Conservation (phyloP, 2,113 vertebrate species). For the Azemiops feae region DNA sequence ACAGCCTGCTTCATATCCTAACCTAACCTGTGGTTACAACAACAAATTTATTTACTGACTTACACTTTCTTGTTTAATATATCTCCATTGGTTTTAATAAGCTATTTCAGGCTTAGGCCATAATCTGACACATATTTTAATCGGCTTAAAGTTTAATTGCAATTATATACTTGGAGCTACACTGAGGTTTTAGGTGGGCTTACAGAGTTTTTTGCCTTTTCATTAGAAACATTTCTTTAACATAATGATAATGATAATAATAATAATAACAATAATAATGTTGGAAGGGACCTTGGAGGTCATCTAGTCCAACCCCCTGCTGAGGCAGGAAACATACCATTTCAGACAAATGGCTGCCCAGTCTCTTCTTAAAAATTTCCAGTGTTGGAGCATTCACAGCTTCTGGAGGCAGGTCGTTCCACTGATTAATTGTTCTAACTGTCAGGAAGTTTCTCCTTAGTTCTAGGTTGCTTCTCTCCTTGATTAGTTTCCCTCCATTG, state of each 20-base stretch:
- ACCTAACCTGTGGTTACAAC: background rate
- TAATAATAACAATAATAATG: too few relatives aligned
- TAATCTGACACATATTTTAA: constrained; percentile 9
- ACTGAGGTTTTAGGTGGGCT: background rate
- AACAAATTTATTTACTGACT: background rate
- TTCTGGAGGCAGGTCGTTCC: too few relatives aligned
- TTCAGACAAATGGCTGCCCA: too few relatives aligned
- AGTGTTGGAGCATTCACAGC: too few relatives aligned
- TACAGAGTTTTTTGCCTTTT: background rate
- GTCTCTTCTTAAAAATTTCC: too few relatives aligned
- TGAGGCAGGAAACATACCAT: too few relatives aligned
- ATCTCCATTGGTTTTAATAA: background rate
- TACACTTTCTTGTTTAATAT: background rate
- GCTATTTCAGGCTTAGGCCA: background rate
- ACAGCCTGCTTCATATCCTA: background rate
- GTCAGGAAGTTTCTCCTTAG: too few relatives aligned
- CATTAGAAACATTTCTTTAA: background rate
- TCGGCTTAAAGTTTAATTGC: constrained; percentile 3
- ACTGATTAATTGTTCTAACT: too few relatives aligned
- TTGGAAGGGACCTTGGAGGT: too few relatives aligned
- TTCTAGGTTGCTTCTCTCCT: too few relatives aligned
- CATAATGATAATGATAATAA: background rate
- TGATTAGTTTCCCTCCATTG: too few relatives aligned
- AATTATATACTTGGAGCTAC: background rate
- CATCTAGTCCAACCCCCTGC: too few relatives aligned